Evolutionary conservation across 2,113 vertebrate species (phyloP), one percentile per base, ranked within the genome.

Genomic region (Festucalex cinctus): DNA sequence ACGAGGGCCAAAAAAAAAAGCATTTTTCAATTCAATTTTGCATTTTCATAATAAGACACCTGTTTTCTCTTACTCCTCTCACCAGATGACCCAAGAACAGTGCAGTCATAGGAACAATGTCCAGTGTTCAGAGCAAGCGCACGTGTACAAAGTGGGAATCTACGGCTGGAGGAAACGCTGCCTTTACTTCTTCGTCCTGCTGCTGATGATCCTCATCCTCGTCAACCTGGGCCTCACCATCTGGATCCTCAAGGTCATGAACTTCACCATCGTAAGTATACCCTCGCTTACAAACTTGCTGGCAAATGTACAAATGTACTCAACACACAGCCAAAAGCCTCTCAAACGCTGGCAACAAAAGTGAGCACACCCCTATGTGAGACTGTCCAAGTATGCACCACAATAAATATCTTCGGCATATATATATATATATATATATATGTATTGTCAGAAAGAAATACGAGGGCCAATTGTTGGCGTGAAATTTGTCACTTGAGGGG

Each of bases 231-330:
- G 96, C 39, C 93, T 99, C 89, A 99, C 97, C 86, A 98, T 99
- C 93, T 99, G 97, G 97, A 99, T 99, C 91, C 96, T 99, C 86
- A 98, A 98, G 89, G 97, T 99, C 93, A 99, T 99, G 97, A 97
- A 98, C 93, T 99, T 99, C 94, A 98, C 96, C 86, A 98, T 96
- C 79, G 97, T 99, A 95, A 98, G 96, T 96, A 82, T 2, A 8
- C 19, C 8, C 26, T 22, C 58, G 4, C 58, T 60, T 12, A n/a
- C 58, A 54, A 54, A 0, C 39, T 41, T 2, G 10, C 10, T 2
- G 39, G 3, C 39, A 6, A 2, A 2, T 41, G 4, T 32, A 32
- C 39, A 41, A 41, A 41, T 41, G 10, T 41, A 13, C 10, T 41
- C 37, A 9, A 39, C 37, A 39, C 37, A 12, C 37, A 39, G 37